Evolutionary conservation across 1,140 invertebrate species (phyloP).

Genomic region (Achatina immaculata): DNA sequence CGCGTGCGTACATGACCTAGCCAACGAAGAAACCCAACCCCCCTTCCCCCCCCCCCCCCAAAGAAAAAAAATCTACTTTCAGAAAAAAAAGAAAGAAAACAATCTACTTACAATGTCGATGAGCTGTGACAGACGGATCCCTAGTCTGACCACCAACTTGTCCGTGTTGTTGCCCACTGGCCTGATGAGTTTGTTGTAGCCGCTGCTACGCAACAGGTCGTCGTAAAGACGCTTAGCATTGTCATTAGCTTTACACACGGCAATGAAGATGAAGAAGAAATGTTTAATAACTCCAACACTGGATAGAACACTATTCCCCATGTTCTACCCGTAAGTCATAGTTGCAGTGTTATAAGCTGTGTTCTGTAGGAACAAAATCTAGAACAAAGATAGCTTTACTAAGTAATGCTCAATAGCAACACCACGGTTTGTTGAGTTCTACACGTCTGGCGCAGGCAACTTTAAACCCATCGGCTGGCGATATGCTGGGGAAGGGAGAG

Average conservation of each 20-base stretch:
- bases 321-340: constrained; percentile 19
- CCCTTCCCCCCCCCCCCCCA: no score
- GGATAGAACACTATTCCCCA: constrained; percentile 8
- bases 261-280: constrained; percentile 27
- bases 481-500: constrained; percentile 31
- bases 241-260: constrained; percentile 53
- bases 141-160: constrained; percentile 92
- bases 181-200: constrained; percentile 95
- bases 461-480: constrained; percentile 6
- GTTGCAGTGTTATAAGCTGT: background rate
- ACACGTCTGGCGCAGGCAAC: background rate
- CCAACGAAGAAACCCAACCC: no score
- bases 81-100: no score
- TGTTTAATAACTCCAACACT: constrained; percentile 18
- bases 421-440: background rate
- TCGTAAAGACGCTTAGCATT: constrained; percentile 73
- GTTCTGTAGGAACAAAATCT: no score
- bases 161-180: constrained; percentile 93
- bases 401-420: no score
- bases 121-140: constrained; percentile 91
- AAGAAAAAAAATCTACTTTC: no score
- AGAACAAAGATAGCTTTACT: no score
- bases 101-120: constrained; percentile 93
- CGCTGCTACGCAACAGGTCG: constrained; percentile 85
- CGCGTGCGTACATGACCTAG: no score